These are phyloP conservation scores for Orthosia incerta DNA, from an alignment of 2,888 invertebrate species.

Conservation along the genomic window DNA sequence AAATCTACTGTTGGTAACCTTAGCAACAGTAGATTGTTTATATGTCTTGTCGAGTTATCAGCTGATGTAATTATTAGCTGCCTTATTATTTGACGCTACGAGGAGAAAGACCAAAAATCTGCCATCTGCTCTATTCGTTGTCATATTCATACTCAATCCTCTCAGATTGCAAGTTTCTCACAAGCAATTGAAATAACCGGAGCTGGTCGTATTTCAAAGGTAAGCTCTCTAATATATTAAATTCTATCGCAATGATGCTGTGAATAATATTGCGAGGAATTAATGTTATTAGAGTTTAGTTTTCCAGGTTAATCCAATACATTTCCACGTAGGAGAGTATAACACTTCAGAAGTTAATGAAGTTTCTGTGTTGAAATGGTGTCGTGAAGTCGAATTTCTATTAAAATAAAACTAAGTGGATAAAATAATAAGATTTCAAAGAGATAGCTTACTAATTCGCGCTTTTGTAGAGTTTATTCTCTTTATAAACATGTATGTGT, in stretches of 20 bases:
- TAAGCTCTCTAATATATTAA: conserved; percentile 32
- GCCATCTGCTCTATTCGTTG: background rate
- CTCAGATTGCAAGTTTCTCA: conserved; percentile 46
- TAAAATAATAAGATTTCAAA: background rate
- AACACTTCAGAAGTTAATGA: background rate
- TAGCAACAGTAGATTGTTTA: too few species aligned
- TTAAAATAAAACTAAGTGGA: background rate
- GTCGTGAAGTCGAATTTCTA: background rate
- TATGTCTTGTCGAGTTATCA: too few species aligned
- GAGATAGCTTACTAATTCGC: background rate
- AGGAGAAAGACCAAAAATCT: too few species aligned
- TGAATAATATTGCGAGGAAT: background rate
- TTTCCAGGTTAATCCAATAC: background rate
- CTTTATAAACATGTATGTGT: background rate
- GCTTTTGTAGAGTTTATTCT: background rate
- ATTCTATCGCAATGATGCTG: conserved; percentile 19
- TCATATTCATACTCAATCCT: conserved; percentile 33
- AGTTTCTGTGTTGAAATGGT: too few species aligned
- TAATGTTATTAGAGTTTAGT: background rate
- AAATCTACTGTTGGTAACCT: too few species aligned
- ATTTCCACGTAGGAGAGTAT: background rate
- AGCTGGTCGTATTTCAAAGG: conserved; percentile 38
- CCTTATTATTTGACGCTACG: too few species aligned
- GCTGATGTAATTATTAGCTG: too few species aligned
- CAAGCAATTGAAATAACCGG: conserved; percentile 49